These are phyloP conservation scores for Sesia apiformis DNA, from an alignment of 2,888 invertebrate genomes.

Conservation along the genomic window DNA sequence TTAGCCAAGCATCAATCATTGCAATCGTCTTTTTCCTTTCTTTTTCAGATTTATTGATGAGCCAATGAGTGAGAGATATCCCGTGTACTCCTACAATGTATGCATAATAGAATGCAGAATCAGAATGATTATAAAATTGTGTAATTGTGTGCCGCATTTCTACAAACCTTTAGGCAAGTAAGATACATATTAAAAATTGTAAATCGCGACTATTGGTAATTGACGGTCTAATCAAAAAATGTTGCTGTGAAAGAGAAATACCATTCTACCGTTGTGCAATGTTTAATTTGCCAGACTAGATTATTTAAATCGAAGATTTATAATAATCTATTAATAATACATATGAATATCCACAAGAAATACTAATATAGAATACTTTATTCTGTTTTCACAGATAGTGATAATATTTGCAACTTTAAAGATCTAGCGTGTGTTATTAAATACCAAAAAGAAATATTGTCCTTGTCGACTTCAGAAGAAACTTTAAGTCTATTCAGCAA, in stretches of 20 bases:
- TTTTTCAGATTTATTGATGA: constrained; percentile 44
- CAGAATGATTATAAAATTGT: constrained; percentile 72
- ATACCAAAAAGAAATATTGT: constrained; percentile 42
- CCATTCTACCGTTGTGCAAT: no score
- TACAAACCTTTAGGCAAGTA: constrained; percentile 78
- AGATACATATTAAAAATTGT: no score
- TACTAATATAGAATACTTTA: neutral
- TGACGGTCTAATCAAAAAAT: no score
- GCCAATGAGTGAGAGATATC: constrained; percentile 56
- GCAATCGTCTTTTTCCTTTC: neutral
- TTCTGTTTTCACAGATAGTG: constrained; percentile 29
- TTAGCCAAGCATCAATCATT: no score
- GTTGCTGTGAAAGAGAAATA: no score
- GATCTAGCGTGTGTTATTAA: constrained; percentile 45
- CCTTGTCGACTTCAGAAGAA: constrained; percentile 28
- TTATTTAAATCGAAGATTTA: no score
- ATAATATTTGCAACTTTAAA: constrained; percentile 43
- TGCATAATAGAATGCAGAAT: constrained; percentile 83
- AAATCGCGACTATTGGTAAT: no score
- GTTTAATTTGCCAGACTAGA: no score
- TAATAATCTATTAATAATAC: no score
- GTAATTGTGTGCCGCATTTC: constrained; percentile 84
- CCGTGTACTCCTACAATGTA: constrained; percentile 80
- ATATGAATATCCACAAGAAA: no score
- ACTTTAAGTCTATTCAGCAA: constrained; percentile 23